Evolutionary conservation across 2,888 invertebrate genomes (phyloP).

Genomic region (Strigamia transsilvanica): DNA sequence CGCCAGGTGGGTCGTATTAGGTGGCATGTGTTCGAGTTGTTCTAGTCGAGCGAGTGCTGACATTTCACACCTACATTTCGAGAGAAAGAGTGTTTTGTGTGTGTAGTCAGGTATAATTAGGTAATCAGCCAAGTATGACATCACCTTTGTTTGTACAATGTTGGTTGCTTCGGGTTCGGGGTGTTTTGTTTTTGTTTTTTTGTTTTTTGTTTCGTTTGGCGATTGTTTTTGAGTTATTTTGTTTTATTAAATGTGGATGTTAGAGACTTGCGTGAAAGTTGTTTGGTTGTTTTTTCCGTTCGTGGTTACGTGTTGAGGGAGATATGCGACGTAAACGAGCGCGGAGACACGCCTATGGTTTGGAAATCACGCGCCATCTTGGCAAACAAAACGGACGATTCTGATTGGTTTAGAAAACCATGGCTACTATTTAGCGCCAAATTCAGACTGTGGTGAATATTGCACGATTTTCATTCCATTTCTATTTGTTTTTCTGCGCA

Average conservation of each 20-base stretch:
- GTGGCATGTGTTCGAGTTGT: background rate
- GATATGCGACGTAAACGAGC: background rate
- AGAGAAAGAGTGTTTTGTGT: background rate
- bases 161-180: background rate
- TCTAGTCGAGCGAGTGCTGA: background rate
- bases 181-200: background rate
- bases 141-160: conserved; percentile 6
- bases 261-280: background rate
- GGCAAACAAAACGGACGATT: background rate
- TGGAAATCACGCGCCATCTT: conserved; percentile 41
- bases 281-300: no score
- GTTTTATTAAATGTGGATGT: background rate
- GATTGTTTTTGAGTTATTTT: background rate
- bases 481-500: no score
- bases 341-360: background rate
- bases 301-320: background rate
- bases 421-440: background rate
- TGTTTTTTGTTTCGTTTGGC: no score
- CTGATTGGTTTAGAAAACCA: background rate
- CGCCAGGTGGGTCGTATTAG: background rate
- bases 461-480: no score
- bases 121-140: background rate
- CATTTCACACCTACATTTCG: conserved; percentile 2
- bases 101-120: background rate
- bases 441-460: background rate